Base-by-base conservation (phyloP, 2,113 vertebrate genomes). In the Hypomesus transpacificus region DNA sequence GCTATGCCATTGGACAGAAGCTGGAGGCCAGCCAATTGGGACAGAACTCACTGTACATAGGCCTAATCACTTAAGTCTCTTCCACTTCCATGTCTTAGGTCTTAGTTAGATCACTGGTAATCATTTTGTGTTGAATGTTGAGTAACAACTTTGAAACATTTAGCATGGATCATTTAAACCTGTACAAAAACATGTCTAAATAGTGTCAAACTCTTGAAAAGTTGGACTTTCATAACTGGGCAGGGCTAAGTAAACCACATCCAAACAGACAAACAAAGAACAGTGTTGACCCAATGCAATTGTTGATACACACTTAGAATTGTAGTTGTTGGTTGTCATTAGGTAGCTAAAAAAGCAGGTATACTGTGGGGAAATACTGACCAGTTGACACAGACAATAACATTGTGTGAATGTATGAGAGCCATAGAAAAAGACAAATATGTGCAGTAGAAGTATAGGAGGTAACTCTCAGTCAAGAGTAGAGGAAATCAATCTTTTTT, bases 201-300 rank as follows among this genome's bases (percentile, higher is more conserved):
- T 1, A 13, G 39, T 46, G 39, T 46, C 7, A 46, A 9, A 5
- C 39, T 11, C 9, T 21, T 59, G 20, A 21, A 11, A 57, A 61
- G 22, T 61, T 63, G n/a, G 54, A 18, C 16, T 62, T 39, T 39
- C 34, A 39, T 46, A 46, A 11, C 39, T 46, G 39, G 39, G 39
- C 39, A 13, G 39, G 39, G 1, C 39, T 46, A 46, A 59, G 57
- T 59, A 20, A 21, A 21, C 57, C n/a, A 21, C 3, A 7, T 59
- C 11, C 21, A 21, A 26, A 62, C 61, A 77, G 1, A 57, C 20
- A 46, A 52, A 65, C 51, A 81, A 76, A 70, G 57, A 13, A 64
- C 14, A 16, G 21, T 59, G 65, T 60, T 71, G 62, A 74, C 1
- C 51, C 53, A 66, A 52, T 59, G 6, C 28, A 70, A 73, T 60